phyloP scores from a whole-genome alignment of 2,888 invertebrate genomes.

The Trissolcus brochymenae region DNA sequence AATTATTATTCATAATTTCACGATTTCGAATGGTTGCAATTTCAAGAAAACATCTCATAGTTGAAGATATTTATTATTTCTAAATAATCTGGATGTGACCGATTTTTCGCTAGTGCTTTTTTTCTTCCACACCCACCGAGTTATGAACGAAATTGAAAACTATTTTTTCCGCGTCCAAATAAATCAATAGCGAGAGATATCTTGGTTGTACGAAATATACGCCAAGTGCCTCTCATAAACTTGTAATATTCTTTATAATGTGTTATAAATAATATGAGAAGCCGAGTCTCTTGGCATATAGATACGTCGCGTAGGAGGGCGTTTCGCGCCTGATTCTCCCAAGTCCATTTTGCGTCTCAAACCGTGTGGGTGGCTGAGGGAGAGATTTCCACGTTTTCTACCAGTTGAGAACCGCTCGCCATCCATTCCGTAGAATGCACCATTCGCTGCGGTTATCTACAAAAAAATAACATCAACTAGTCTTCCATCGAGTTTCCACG shows the following conservation, averaged over 20 bases:
- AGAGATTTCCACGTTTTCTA: slow-evolving; percentile 59
- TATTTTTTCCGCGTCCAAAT: slow-evolving; percentile 38
- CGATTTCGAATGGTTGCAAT: too few species aligned
- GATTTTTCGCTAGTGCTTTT: too few species aligned
- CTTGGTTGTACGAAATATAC: slow-evolving; percentile 34
- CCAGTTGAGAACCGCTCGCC: slow-evolving; percentile 58
- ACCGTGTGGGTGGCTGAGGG: slow-evolving; percentile 53
- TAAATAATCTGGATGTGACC: too few species aligned
- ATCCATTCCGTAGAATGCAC: slow-evolving; percentile 56
- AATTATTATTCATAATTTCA: too few species aligned
- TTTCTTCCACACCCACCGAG: too few species aligned
- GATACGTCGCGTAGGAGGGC: slow-evolving; percentile 53
- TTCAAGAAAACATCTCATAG: too few species aligned
- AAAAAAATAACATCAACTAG: too few species aligned
- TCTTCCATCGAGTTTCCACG: too few species aligned
- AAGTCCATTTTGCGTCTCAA: slow-evolving; percentile 57
- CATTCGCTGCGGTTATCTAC: slow-evolving; percentile 54
- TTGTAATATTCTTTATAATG: slow-evolving; percentile 56
- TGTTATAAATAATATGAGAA: slow-evolving; percentile 57
- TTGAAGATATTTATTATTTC: too few species aligned
- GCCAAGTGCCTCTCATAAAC: slow-evolving; percentile 47
- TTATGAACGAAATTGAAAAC: slow-evolving; percentile 38
- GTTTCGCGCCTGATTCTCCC: slow-evolving; percentile 58
- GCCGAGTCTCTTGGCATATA: slow-evolving; percentile 43
- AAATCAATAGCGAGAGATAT: slow-evolving; percentile 47